Percentiles rank a stretch among this genome's conserved stretches.
Conservation (phyloP, 2,888 invertebrate genomes). For the Scaptomyza reducta region DNA sequence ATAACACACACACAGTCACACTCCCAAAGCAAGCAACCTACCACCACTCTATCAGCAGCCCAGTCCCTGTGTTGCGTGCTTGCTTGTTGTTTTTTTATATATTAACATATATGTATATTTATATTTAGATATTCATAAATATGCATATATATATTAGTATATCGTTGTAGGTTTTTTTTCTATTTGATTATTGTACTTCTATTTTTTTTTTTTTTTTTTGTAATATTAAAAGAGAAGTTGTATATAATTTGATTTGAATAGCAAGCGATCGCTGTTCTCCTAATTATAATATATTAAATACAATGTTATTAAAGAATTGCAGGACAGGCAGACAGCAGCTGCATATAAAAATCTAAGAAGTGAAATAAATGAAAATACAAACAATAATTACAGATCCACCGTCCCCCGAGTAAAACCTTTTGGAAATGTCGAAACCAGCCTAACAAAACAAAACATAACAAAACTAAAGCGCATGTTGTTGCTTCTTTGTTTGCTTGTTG, state of each 20-base stretch:
- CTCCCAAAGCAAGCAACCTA: not conserved
- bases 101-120: not conserved
- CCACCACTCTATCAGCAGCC: not conserved
- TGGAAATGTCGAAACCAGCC: constrained; percentile 8
- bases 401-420: constrained; percentile 33
- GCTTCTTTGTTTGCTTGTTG: constrained; percentile 37
- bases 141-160: constrained; percentile 3
- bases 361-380: not conserved
- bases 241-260: constrained; percentile 60
- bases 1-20: not conserved
- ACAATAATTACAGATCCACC: constrained; percentile 38
- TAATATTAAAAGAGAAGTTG: constrained; percentile 54
- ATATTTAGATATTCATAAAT: constrained; percentile 6
- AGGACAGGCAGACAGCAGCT: not conserved
- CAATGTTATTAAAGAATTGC: constrained; percentile 46
- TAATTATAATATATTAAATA: constrained; percentile 60
- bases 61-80: constrained; percentile 30
- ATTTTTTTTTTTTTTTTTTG: constrained; percentile 51
- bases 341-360: too few species aligned
- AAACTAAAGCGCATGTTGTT: constrained; percentile 34
- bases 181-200: constrained; percentile 1
- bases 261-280: constrained; percentile 17
- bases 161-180: constrained; percentile 2
- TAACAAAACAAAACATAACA: not conserved
- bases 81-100: constrained; percentile 33